Base-by-base conservation (phyloP, 2,797 vertebrate species). In the Myotis planiceps region DNA sequence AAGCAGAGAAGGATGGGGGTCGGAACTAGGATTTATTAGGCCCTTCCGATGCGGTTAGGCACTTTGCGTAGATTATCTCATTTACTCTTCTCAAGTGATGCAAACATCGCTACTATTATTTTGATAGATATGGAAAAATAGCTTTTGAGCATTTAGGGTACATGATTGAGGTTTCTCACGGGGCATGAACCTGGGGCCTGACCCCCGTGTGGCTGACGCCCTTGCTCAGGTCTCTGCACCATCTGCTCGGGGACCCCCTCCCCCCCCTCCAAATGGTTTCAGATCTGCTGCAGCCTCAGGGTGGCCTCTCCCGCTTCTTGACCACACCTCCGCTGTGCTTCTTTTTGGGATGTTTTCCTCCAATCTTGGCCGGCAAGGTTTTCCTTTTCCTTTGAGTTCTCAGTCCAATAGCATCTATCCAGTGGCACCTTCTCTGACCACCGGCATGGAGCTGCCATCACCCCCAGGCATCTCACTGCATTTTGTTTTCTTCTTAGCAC, bases 261-360 rank as follows among this genome's bases (percentile, higher is more conserved):
- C 1, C 14, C 6, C n/a, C 58, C 21, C 6, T 12, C 6, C 12
- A 18, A 1, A 19, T 27, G 3, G 15, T 47, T 53, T 15, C 0
- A 16, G 9, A 3, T 8, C n/a, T 15, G n/a, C 66, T 75, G 21
- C 2, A 5, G 34, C 51, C 12, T 27, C 4, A 0, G 4, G 69
- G 21, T 0, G 9, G 21, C 55, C 81, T 66, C 25, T 80, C n/a
- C 13, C 7, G 9, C 53, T 78, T 85, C 5, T 47, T 45, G 47
- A 79, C 34, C 12, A 29, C 29, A 25, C 13, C 10, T 89, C 12
- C 63, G 37, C 1, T 63, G 5, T 51, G 16, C 9, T 60, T 55
- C 55, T 76, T 42, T 85, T 45, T 10, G 71, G 42, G 23, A 19
- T 74, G 27, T 86, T 29, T n/a, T 51, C 23, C 49, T 94, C 5